Evolutionary conservation across 2,888 invertebrate genomes (phyloP), one percentile per base, ranked within the genome.

Genomic region (Acronicta psi): DNA sequence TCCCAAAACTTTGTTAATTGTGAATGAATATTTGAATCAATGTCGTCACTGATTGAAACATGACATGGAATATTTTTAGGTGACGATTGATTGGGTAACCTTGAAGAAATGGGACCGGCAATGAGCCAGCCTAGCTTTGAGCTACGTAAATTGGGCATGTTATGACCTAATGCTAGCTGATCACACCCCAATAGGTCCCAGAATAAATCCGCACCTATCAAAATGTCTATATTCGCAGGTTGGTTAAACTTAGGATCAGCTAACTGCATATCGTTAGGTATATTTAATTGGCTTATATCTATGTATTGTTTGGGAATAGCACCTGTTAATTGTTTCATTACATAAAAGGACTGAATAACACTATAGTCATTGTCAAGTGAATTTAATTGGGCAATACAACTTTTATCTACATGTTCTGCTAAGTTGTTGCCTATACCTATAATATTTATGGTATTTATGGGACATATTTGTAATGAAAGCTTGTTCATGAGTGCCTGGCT

Each of bases 181-280:
- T 64, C 17, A 6, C 23, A 25, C 31, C 60, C 61, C 18, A 69
- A 37, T 9, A 73, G 18, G 8, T 73, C 63, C 63, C 73, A 68
- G 20, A 75, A 64, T 9, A 61, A 16, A 29, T 71, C 71, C 6
- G 68, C 55, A 6, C 72, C 67, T 17, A 70, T 65, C 7, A 72
- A 45, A 18, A 71, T 44, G 14, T 69, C 69, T 7, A 68, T 53
- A 8, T 43, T 2, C 3, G 57, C 51, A 17, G 69, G 63, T 11
- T 58, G 36, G 43, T 71, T 17, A 38, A 72, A 70, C 6, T 7
- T 53, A 14, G 64, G 65, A 37, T 73, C 69, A 18, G 66, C 64
- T 38, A 69, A 40, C 8, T 25, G 16, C 17, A 56, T 42, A 25
- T 38, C 20, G 1, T 49, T 34, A 18, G 53, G 40, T 16, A 60